These are phyloP conservation scores for Pristionchus pacificus DNA, from an alignment of 1,140 invertebrate species.

Conservation along the genomic window DNA sequence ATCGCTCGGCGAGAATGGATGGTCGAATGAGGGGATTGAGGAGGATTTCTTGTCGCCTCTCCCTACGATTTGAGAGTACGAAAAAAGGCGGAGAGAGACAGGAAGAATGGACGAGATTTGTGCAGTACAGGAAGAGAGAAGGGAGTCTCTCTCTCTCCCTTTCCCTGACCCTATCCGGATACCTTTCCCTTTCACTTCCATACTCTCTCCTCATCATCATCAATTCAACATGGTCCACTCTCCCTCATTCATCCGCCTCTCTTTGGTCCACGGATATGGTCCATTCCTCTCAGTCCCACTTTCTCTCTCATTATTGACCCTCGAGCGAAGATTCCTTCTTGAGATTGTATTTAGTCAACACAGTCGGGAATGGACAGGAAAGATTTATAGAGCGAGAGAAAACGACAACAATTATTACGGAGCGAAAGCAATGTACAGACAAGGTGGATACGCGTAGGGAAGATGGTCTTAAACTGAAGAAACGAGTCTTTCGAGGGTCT, in stretches of 20 bases:
- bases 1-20: not conserved
- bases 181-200: not conserved
- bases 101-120: no score
- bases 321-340: no score
- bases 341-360: no score
- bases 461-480: conserved; percentile 41
- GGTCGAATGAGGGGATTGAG: not conserved
- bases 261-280: not conserved
- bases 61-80: no score
- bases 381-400: not conserved
- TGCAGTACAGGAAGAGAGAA: not conserved
- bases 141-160: not conserved
- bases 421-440: no score
- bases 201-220: not conserved
- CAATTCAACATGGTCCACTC: not conserved
- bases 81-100: conserved; percentile 1
- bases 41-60: no score
- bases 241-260: not conserved
- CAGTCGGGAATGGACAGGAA: not conserved
- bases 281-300: no score
- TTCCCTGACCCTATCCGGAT: not conserved
- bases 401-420: no score
- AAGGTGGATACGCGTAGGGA: conserved; percentile 15
- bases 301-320: no score
- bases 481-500: conserved; percentile 52